Conservation (phyloP, 2,888 invertebrate genomes). For the Pseudanteris insignis region DNA sequence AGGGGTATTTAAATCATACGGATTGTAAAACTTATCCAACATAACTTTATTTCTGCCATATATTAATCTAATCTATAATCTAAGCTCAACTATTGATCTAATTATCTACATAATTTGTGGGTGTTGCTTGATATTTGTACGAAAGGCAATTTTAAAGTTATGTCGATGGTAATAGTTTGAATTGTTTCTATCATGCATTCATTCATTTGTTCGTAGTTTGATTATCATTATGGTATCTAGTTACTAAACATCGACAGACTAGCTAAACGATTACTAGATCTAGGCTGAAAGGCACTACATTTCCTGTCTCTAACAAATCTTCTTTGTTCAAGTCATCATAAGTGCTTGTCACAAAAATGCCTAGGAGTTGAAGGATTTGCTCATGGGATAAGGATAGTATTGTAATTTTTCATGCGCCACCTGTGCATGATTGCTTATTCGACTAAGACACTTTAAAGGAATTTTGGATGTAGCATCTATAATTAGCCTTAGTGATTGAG, state of each 20-base stretch:
- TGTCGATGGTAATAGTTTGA: conserved; percentile 8
- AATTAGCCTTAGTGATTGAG: too few relatives aligned
- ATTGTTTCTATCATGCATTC: conserved; percentile 30
- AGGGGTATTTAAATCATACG: too few relatives aligned
- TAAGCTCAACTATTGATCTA: too few relatives aligned
- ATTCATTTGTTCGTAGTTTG: conserved; percentile 30
- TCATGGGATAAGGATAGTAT: not conserved
- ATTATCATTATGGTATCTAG: conserved; percentile 27
- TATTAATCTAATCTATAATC: too few relatives aligned
- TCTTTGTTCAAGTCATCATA: conserved; percentile 2
- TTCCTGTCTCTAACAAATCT: conserved; percentile 6
- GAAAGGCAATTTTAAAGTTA: conserved; percentile 1
- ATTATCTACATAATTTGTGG: too few relatives aligned
- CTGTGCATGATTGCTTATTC: too few relatives aligned
- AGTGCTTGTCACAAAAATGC: conserved; percentile 3
- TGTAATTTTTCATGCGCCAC: too few relatives aligned
- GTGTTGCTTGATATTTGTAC: too few relatives aligned
- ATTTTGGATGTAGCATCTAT: too few relatives aligned
- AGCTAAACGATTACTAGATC: conserved; percentile 38
- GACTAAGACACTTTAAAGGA: too few relatives aligned
- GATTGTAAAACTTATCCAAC: too few relatives aligned
- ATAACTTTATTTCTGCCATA: too few relatives aligned
- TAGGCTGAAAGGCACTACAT: conserved; percentile 37
- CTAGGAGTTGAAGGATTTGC: conserved; percentile 1
- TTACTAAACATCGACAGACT: conserved; percentile 37